Evolutionary conservation across 2,888 invertebrate genomes (phyloP), one percentile per base, ranked within the genome.

Genomic region (Girardia tigrina): DNA sequence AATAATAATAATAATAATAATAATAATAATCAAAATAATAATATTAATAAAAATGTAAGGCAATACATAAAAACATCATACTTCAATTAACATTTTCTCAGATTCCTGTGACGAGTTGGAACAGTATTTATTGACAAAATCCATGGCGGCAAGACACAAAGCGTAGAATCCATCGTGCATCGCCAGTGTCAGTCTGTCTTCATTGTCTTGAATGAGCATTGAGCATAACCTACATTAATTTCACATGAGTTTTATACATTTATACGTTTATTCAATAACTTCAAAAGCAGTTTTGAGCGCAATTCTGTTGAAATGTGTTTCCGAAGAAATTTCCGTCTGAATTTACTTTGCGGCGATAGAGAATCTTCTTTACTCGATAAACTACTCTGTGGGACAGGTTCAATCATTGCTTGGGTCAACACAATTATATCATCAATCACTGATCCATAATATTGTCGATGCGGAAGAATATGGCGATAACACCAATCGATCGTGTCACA

Each of bases 121-220:
- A 16, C 56, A 56, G 23, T 56, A 56, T 56, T 56, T 56, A 56
- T 56, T 56, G 2, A 56, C 56, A 6, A 56, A 56, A 56, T 56
- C 56, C n/a, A 56, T 20, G 23, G 56, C 56, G 2, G 56, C 56
- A 6, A 56, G 23, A 23, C 56, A 56, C 4, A 56, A 16, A 12
- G 56, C 56, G n/a, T 56, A 56, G n/a, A 56, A 56, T 56, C 56
- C 56, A n/a, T 56, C 56, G 23, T 56, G 56, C 56, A 56, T 56
- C 6, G 56, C 56, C 4, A 56, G n/a, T 16, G 56, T 56, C 4
- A 56, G 56, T 23, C 56, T 56, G 23, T 56, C 56, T 56, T 56
- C 56, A 23, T 56, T 56, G n/a, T 56, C 56, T n/a, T 56, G 56
- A 56, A 56, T 56, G 23, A 56, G 56, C 56, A 56, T 56, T 4